phyloP scores from a whole-genome alignment of 92 coral and sea anemone genomes.

The Zoanthus sociatus region DNA sequence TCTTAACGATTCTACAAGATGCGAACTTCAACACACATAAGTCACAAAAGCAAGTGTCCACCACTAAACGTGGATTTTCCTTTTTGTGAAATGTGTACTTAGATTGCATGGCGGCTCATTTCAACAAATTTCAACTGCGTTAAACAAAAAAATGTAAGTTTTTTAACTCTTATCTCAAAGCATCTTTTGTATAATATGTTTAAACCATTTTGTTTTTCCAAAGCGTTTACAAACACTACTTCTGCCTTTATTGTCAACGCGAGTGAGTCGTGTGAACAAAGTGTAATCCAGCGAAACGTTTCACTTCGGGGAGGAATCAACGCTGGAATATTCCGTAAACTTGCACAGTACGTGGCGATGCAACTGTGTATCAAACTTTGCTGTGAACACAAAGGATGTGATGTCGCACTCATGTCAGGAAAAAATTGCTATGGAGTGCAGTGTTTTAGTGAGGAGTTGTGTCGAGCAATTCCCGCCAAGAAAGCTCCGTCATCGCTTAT shows the following conservation, averaged over 20 bases:
- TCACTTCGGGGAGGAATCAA: constrained; percentile 95
- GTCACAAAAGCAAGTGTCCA: background rate
- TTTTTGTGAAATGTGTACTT: background rate
- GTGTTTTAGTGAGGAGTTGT: constrained; percentile 92
- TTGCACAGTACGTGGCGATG: constrained; percentile 99
- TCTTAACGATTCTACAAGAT: background rate
- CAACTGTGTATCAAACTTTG: constrained; percentile 95
- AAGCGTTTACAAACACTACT: constrained; percentile 63
- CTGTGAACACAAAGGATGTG: constrained; percentile 97
- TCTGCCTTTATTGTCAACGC: constrained; percentile 59
- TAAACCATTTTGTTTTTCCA: too few relatives aligned
- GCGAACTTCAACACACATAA: background rate
- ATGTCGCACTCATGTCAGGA: constrained; percentile 95
- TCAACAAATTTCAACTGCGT: background rate
- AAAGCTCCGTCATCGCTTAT: constrained; percentile 98
- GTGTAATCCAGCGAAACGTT: constrained; percentile 90
- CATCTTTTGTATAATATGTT: too few relatives aligned
- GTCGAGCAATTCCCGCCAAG: constrained; percentile 90
- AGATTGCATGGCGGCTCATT: background rate
- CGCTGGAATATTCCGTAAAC: constrained; percentile 95
- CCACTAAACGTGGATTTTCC: background rate
- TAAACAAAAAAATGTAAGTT: too few relatives aligned
- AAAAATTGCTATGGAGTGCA: constrained; percentile 98
- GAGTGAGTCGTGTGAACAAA: constrained; percentile 93
- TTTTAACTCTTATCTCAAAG: too few relatives aligned